phyloP scores from a whole-genome alignment of 2,113 vertebrate species.

The Ceyx melanurus region DNA sequence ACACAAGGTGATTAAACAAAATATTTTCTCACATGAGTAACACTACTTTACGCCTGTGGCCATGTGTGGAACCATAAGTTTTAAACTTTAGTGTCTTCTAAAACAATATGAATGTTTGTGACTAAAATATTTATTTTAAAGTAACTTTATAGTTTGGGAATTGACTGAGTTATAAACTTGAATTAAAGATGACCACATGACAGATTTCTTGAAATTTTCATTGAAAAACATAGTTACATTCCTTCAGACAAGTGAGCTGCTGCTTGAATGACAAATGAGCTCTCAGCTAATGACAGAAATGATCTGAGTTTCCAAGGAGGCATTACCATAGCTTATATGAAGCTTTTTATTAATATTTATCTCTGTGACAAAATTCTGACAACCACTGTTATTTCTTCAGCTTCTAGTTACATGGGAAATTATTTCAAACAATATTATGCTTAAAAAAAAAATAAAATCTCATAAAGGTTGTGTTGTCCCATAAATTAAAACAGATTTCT shows the following conservation, averaged over 20 bases:
- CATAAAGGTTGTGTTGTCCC: background rate
- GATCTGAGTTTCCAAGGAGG: background rate
- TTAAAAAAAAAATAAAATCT: background rate
- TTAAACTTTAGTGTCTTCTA: background rate
- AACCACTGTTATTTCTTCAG: background rate
- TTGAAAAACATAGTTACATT: background rate
- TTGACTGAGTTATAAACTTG: background rate
- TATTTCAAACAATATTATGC: background rate
- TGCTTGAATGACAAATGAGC: background rate
- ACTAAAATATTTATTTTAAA: background rate
- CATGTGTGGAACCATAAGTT: background rate
- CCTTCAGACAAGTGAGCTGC: background rate
- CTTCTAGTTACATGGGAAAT: background rate
- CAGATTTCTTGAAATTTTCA: background rate
- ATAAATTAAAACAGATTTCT: background rate
- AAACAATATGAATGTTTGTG: background rate
- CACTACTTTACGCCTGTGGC: background rate
- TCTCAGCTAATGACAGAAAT: background rate
- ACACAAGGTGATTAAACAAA: background rate
- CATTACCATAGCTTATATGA: background rate
- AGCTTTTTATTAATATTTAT: constrained; percentile 13
- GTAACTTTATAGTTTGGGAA: background rate
- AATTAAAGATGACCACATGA: background rate
- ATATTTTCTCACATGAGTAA: background rate
- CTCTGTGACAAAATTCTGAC: background rate